Evolutionary conservation across 1,140 invertebrate genomes (phyloP).

Genomic region (Drosophila littoralis): DNA sequence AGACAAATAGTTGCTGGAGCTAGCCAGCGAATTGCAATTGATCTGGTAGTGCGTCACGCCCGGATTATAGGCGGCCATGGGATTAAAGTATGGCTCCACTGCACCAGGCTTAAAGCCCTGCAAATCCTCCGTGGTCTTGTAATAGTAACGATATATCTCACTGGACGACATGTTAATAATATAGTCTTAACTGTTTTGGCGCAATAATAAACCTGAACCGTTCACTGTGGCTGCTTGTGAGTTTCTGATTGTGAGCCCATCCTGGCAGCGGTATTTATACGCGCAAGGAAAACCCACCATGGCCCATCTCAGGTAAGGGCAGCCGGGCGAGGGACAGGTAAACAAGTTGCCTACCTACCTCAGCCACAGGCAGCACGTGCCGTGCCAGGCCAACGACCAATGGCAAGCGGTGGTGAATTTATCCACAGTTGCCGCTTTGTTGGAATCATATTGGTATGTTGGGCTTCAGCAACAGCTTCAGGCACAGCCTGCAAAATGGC

Average conservation of each 20-base stretch:
- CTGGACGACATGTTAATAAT: constrained; percentile 68
- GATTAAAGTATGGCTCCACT: constrained; percentile 74
- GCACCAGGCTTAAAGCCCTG: constrained; percentile 70
- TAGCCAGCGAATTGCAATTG: constrained; percentile 70
- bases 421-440: neutral
- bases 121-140: constrained; percentile 82
- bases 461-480: constrained; percentile 29
- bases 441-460: neutral
- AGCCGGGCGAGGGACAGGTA: constrained; percentile 51
- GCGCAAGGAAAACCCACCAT: constrained; percentile 53
- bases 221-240: constrained; percentile 57
- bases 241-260: constrained; percentile 64
- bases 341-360: constrained; percentile 58
- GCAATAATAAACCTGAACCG: constrained; percentile 28
- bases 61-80: constrained; percentile 81
- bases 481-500: constrained; percentile 57
- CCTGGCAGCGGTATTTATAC: constrained; percentile 72
- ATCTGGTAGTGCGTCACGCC: constrained; percentile 68
- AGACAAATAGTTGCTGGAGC: constrained; percentile 68
- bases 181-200: neutral
- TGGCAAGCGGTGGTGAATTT: constrained; percentile 60
- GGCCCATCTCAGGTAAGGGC: constrained; percentile 45
- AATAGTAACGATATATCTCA: constrained; percentile 82
- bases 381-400: constrained; percentile 48
- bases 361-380: constrained; percentile 63